Percentiles rank a stretch among this genome's conserved stretches.
phyloP scores from a whole-genome alignment of 2,113 vertebrate genomes.

The Perccottus glenii region DNA sequence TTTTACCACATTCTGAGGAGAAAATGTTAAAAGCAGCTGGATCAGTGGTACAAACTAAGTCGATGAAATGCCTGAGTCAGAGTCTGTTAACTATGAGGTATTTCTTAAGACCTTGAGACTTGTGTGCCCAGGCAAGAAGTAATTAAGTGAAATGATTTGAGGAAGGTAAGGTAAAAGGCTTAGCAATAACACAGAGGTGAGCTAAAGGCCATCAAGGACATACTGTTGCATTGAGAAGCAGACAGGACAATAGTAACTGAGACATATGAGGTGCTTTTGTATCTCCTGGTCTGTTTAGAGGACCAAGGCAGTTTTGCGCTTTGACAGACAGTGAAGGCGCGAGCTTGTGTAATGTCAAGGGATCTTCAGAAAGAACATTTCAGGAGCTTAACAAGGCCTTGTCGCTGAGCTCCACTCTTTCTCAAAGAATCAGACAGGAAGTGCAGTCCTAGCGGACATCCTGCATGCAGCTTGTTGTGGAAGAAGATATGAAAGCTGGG shows the following conservation, averaged over 20 bases:
- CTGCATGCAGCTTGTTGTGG: slow-evolving; percentile 20
- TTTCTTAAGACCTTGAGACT: slow-evolving; percentile 12
- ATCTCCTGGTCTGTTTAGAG: slow-evolving; percentile 3
- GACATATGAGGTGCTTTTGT: neutral
- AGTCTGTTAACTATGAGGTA: slow-evolving; percentile 10
- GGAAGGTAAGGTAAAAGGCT: slow-evolving; percentile 1
- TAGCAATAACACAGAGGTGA: no score
- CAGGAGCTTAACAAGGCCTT: slow-evolving; percentile 42
- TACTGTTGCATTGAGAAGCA: slow-evolving; percentile 18
- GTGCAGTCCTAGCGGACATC: slow-evolving; percentile 44
- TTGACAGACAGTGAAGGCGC: slow-evolving; percentile 32
- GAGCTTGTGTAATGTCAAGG: slow-evolving; percentile 39
- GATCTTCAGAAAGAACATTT: slow-evolving; percentile 34
- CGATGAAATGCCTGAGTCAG: neutral
- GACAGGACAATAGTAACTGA: slow-evolving; percentile 29
- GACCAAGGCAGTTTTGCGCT: slow-evolving; percentile 33
- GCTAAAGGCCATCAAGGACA: neutral
- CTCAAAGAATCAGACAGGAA: slow-evolving; percentile 49
- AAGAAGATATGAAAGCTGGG: neutral
- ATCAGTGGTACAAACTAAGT: neutral
- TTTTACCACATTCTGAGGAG: neutral
- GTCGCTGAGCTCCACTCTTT: slow-evolving; percentile 37
- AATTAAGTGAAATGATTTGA: slow-evolving; percentile 6
- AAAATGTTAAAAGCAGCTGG: neutral
- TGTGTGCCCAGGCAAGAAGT: slow-evolving; percentile 4